Evolutionary conservation across 2,113 vertebrate genomes (phyloP), one percentile per base, ranked within the genome.

Genomic region (Orientallactaga bullata): DNA sequence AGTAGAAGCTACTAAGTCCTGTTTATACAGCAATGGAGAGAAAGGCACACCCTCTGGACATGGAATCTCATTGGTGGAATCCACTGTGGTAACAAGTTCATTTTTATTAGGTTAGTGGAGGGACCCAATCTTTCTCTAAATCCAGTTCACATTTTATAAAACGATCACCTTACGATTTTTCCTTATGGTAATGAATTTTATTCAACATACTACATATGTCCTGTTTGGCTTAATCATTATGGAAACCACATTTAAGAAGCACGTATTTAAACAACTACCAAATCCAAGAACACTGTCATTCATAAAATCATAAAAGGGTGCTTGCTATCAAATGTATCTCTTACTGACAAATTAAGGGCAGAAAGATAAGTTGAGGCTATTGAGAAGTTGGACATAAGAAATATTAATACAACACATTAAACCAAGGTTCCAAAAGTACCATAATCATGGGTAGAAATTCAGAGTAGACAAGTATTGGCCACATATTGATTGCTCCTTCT

Each of bases 171-270:
- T 89, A 42, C 58, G 51, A 28, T 69, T 88, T 90, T 89, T 89
- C 21, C 68, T 79, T 88, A 76, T 42, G 65, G 39, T 68, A 68
- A 58, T 79, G 21, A 92, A 55, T 85, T 37, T 71, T 85, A 94
- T 69, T 51, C 32, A 66, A 28, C 74, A 32, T 28, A 77, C 26
- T 85, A 68, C 58, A 58, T 8, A 55, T 69, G 42, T 77, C 69
- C 58, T 66, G 37, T 78, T 55, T 80, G 74, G n/a, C 63, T 89
- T 93, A 94, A 89, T 95, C 26, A 78, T 76, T 95, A 81, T 81
- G 69, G 30, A 93, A 85, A 32, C 10, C 60, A 66, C 16, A 74
- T 85, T 87, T 93, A 95, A 77, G 72, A 95, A 91, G 66, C 78
- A 30, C 90, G 83, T 79, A 60, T 58, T 24, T 91, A 80, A 81